A percentile compares a stretch with the other conserved stretches of the same genome.
These are phyloP conservation scores for Myotis planiceps DNA, from an alignment of 2,797 vertebrate genomes.

Conservation along the genomic window DNA sequence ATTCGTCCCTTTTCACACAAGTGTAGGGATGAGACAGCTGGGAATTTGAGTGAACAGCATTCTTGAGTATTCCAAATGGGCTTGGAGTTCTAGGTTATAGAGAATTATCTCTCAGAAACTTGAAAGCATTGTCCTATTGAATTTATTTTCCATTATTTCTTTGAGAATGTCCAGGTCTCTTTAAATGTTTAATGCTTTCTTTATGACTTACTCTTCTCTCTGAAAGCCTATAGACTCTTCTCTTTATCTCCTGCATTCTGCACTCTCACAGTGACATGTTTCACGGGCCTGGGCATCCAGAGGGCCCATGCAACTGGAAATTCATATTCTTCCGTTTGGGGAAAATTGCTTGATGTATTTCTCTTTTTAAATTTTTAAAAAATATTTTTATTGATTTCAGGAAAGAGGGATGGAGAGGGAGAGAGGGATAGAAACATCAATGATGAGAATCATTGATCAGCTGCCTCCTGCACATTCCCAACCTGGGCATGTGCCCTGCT, in stretches of 20 bases:
- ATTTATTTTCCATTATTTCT: neutral
- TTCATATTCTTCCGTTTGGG: neutral
- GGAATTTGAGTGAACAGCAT: neutral
- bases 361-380: neutral
- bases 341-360: neutral
- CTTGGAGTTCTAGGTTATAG: neutral
- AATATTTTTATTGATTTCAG: no score
- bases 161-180: neutral
- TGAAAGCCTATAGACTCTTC: neutral
- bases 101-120: neutral
- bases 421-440: neutral
- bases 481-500: no score
- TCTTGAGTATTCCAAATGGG: neutral
- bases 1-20: neutral
- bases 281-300: neutral
- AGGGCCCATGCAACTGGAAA: neutral
- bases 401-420: neutral
- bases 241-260: neutral
- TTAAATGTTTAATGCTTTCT: neutral
- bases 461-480: neutral
- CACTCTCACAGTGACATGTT: neutral
- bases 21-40: neutral
- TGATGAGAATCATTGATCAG: neutral
- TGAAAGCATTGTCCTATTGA: neutral
- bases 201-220: neutral